phyloP scores from a whole-genome alignment of 1,140 invertebrate species.

The Psilanteris sp. region DNA sequence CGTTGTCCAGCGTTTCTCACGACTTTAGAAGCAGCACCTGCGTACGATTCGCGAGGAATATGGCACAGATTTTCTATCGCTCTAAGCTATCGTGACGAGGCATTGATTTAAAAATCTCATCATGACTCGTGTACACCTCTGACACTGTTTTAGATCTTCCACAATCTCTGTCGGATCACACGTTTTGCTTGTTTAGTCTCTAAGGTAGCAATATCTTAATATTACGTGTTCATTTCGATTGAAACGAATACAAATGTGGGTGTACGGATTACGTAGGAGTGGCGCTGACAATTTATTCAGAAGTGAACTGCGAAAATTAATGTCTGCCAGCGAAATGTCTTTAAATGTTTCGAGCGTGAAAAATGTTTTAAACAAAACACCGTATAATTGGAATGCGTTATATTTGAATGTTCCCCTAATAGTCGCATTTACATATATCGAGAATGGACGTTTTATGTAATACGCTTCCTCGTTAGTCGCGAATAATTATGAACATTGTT shows the following conservation, averaged over 20 bases:
- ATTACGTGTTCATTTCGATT: constrained; percentile 2
- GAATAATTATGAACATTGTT: no score
- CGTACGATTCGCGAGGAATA: constrained; percentile 25
- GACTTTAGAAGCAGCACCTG: constrained; percentile 32
- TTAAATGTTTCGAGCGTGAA: no score
- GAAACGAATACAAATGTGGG: constrained; percentile 11
- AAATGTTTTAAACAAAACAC: no score
- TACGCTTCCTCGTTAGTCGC: no score
- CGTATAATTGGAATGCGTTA: no score
- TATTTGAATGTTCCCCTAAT: no score
- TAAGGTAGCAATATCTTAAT: constrained; percentile 27
- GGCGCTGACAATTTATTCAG: constrained; percentile 2
- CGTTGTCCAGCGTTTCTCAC: constrained; percentile 39
- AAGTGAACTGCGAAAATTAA: neutral
- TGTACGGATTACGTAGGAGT: constrained; percentile 11
- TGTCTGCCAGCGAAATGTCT: no score
- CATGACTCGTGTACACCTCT: constrained; percentile 18
- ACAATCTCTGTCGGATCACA: constrained; percentile 10
- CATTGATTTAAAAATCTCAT: constrained; percentile 25
- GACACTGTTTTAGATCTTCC: constrained; percentile 7
- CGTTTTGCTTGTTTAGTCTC: constrained; percentile 1
- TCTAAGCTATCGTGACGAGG: constrained; percentile 38
- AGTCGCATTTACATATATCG: no score
- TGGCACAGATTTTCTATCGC: constrained; percentile 49
- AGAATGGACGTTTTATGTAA: no score